phyloP scores from a whole-genome alignment of 2,797 vertebrate species.

The Gymnoscopelus microlampas region DNA sequence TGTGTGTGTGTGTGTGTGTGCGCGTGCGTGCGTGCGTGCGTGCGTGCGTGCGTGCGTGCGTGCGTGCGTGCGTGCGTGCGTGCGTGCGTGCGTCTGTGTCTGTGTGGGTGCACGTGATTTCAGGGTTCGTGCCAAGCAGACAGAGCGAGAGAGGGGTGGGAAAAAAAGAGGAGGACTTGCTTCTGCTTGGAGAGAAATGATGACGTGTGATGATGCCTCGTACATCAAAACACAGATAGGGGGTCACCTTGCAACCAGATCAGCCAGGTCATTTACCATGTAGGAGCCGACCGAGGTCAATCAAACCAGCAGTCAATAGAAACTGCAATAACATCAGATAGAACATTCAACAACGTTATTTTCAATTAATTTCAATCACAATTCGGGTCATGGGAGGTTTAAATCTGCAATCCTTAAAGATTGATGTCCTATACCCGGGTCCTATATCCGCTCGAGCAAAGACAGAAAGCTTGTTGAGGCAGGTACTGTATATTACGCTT shows the following conservation, averaged over 20 bases:
- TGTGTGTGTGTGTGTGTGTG: too few species aligned
- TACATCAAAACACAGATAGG: constrained; percentile 62
- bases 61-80: neutral
- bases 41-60: constrained; percentile 18
- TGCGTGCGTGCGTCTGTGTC: constrained; percentile 13
- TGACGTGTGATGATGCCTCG: constrained; percentile 63
- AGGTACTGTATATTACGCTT: too few species aligned
- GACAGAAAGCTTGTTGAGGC: too few species aligned
- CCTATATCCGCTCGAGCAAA: too few species aligned
- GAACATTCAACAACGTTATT: too few species aligned
- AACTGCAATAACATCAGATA: too few species aligned
- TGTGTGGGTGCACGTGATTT: constrained; percentile 28
- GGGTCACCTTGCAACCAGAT: constrained; percentile 69
- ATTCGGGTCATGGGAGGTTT: too few species aligned
- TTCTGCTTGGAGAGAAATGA: constrained; percentile 63
- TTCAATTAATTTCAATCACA: too few species aligned
- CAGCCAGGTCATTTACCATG: constrained; percentile 54
- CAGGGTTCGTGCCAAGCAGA: constrained; percentile 53
- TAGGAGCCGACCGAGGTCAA: constrained; percentile 18
- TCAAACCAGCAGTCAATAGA: constrained; percentile 7
- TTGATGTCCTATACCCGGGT: too few species aligned
- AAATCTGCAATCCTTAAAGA: too few species aligned
- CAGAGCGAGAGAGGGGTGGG: constrained; percentile 29
- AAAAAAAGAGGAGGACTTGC: constrained; percentile 47
- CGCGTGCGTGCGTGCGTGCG: constrained; percentile 2